phyloP scores from a whole-genome alignment of 2,113 vertebrate genomes.

The Athene cunicularia region DNA sequence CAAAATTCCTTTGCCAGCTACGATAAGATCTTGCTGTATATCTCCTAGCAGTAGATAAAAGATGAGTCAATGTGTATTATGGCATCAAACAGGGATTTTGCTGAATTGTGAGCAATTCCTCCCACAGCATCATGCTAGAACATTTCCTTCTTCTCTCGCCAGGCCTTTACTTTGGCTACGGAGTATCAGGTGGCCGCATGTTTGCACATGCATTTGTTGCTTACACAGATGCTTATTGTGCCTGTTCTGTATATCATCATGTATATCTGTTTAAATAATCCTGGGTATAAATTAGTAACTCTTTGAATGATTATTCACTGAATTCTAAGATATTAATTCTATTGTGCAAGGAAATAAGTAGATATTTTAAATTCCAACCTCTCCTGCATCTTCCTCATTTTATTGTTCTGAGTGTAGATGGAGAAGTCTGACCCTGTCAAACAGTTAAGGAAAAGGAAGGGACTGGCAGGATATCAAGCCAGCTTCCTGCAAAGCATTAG shows the following conservation, averaged over 20 bases:
- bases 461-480: background rate
- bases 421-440: background rate
- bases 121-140: slow-evolving; percentile 46
- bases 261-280: slow-evolving; percentile 16
- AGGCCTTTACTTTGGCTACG: slow-evolving; percentile 15
- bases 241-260: background rate
- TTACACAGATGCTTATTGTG: background rate
- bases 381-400: background rate
- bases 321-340: background rate
- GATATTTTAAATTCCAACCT: background rate
- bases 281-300: background rate
- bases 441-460: background rate
- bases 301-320: background rate
- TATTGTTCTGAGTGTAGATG: background rate
- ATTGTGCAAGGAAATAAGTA: background rate
- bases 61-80: slow-evolving; percentile 45
- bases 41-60: slow-evolving; percentile 28
- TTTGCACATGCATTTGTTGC: slow-evolving; percentile 3
- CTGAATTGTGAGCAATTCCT: slow-evolving; percentile 57
- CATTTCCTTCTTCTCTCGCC: slow-evolving; percentile 50
- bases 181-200: background rate
- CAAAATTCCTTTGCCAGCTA: slow-evolving; percentile 33
- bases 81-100: slow-evolving; percentile 50
- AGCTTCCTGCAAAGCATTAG: background rate
- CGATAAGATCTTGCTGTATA: background rate